These are phyloP conservation scores for Ooceraea biroi DNA, from an alignment of 1,140 invertebrate genomes.

Conservation along the genomic window DNA sequence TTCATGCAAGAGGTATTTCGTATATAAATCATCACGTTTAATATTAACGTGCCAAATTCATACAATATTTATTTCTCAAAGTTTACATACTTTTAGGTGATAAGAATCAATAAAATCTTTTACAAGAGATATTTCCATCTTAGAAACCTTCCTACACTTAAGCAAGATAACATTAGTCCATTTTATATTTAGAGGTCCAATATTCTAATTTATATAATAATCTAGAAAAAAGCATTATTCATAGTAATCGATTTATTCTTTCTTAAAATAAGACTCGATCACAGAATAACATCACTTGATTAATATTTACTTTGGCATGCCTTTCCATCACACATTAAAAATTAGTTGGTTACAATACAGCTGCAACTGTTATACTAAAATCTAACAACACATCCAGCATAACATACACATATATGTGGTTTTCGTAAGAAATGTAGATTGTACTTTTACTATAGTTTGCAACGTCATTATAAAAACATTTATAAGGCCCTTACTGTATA, in stretches of 20 bases:
- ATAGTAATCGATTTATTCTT: slow-evolving; percentile 13
- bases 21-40: background rate
- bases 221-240: background rate
- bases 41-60: background rate
- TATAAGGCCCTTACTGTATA: background rate
- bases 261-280: slow-evolving; percentile 55
- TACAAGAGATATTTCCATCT: background rate
- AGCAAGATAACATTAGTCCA: background rate
- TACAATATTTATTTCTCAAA: background rate
- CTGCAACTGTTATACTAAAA: background rate
- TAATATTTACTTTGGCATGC: slow-evolving; percentile 69
- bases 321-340: slow-evolving; percentile 48
- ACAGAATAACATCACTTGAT: slow-evolving; percentile 65
- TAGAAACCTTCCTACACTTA: background rate
- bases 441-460: background rate
- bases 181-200: background rate
- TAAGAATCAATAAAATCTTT: background rate
- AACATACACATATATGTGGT: background rate
- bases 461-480: background rate
- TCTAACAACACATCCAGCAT: slow-evolving; percentile 7
- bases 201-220: background rate
- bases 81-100: background rate
- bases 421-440: slow-evolving; percentile 10
- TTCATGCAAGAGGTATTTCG: no score
- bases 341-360: background rate